Base-by-base conservation (phyloP, 2,797 vertebrate genomes). In the Lacerta bilineata region DNA sequence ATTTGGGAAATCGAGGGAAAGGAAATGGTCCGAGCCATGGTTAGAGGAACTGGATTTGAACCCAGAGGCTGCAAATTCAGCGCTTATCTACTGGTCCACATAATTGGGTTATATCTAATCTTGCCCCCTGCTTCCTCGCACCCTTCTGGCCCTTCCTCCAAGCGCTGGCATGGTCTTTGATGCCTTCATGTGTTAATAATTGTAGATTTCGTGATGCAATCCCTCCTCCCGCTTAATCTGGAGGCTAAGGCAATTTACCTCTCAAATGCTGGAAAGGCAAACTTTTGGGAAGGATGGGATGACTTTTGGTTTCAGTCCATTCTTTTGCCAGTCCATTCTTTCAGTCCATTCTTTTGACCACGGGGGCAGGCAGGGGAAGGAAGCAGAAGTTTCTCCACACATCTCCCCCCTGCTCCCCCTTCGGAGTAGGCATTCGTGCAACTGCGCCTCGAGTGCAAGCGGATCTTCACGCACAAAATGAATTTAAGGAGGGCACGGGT, bases 301-400 rank as follows among this genome's bases (percentile, higher is more conserved):
- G 43, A 7, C n/a, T 39, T 23, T 39, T 15, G 59, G 88, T 80
- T 74, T 90, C 85, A 50, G 13, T 41, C n/a, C 23, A 20, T 39
- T 89, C 39, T 80, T 64, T 50, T 20, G 5, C 39, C 23, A 15
- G 36, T 75, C n/a, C n/a, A n/a, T n/a, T n/a, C n/a, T 80, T 74
- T 90, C 85, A 50, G 13, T 41, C n/a, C 23, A 20, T 39, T 89
- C 39, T 80, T 80, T 74, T 80, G 77, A 85, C 23, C 64, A 29
- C 20, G 46, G 23, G 29, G 29, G 41, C 17, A n/a, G 1, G 33
- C 7, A 3, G 41, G 4, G 66, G 8, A 36, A 10, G 18, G n/a
- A 23, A 68, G 5, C 2, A 1, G 0, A 72, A 15, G 4, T 15
- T 41, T 23, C 7, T 75, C 8, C 17, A 6, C 15, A 18, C 75